Base-by-base conservation (phyloP, 1,140 invertebrate genomes). In the Hestina assimilis region DNA sequence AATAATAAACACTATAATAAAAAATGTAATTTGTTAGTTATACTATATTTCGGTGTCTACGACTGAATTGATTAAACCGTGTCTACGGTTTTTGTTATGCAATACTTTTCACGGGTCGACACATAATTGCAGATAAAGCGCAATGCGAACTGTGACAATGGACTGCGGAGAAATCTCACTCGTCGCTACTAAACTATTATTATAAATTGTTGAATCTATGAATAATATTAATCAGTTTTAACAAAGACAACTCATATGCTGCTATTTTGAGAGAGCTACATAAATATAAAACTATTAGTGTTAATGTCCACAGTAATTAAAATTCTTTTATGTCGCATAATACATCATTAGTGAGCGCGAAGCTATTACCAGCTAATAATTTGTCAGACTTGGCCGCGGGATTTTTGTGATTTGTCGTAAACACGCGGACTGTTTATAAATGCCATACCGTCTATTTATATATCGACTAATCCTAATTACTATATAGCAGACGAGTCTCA, bases 21-120 rank as follows among this genome's bases (percentile, higher is more conserved):
- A n/a, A n/a, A n/a, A n/a, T n/a, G n/a, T n/a, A n/a, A 46, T 19
- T 38, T 40, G 19, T 26, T 28, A 52, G n/a, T n/a, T 40, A 4
- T 23, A 28, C 12, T 6, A 47, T 45, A 14, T 31, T 21, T 42
- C 45, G 20, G 31, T 28, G 17, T 21, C 35, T 47, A 12, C 51
- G 19, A 17, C 19, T 38, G 40, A 56, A 62, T 52, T 38, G 23
- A 48, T 24, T 52, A 62, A 62, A 62, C 53, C 56, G 59, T 62
- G 59, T 56, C 59, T 42, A 26, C n/a, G 14, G 31, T n/a, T 24
- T n/a, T 28, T 17, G 33, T 62, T 20, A 52, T 46, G 52, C 31
- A 62, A 62, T 14, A 35, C 14, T 31, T 38, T 17, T 35, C 42
- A 53, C 23, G 42, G 31, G 15, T 31, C 23, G 29, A 42, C 38